These are phyloP conservation scores for Chrysocyon brachyurus DNA, from an alignment of 2,797 vertebrate species.

Conservation along the genomic window DNA sequence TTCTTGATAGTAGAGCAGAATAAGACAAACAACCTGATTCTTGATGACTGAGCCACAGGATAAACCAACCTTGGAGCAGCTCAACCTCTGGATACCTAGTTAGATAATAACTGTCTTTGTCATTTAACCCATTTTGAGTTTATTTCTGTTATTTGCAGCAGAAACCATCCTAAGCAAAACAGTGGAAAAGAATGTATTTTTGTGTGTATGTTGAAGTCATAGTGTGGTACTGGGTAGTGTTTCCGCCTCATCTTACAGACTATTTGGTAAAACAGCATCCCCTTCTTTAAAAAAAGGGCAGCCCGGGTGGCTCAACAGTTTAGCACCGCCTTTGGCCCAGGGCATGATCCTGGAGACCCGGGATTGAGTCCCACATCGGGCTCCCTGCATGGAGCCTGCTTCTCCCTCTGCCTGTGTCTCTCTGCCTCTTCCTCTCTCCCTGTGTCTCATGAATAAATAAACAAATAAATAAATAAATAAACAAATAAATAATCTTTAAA, in stretches of 20 bases:
- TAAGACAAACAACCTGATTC: slow-evolving; percentile 5
- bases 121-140: not conserved
- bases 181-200: not conserved
- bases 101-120: not conserved
- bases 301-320: no score
- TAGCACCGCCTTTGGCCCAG: no score
- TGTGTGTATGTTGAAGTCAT: not conserved
- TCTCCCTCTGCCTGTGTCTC: no score
- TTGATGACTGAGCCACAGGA: not conserved
- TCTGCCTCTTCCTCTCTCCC: no score
- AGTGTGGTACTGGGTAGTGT: not conserved
- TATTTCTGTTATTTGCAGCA: not conserved
- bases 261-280: not conserved
- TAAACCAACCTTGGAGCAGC: not conserved
- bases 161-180: not conserved
- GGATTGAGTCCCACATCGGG: no score
- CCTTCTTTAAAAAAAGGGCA: not conserved
- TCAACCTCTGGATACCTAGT: not conserved
- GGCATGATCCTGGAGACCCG: no score
- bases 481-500: no score
- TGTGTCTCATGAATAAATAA: no score
- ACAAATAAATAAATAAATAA: no score
- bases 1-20: not conserved
- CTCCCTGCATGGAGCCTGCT: no score
- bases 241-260: not conserved